These are phyloP conservation scores for Hypena proboscidalis DNA, from an alignment of 2,888 invertebrate genomes.

Conservation along the genomic window DNA sequence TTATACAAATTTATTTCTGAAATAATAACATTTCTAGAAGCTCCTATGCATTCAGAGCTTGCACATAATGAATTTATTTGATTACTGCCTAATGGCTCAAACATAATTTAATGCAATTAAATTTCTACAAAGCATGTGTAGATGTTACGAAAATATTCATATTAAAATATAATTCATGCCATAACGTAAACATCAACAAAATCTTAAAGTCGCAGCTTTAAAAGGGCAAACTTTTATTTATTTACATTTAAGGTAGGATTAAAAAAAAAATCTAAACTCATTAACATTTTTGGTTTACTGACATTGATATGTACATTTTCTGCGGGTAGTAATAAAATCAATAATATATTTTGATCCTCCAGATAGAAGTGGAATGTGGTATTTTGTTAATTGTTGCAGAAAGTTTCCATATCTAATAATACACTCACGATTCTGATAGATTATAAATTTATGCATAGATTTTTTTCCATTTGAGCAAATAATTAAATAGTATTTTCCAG, in stretches of 20 bases:
- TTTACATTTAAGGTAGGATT: conserved; percentile 11
- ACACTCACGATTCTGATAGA: conserved; percentile 7
- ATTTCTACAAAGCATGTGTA: conserved; percentile 36
- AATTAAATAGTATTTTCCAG: background rate
- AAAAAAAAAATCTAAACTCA: conserved; percentile 21
- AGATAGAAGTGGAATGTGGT: conserved; percentile 64
- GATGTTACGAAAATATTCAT: conserved; percentile 36
- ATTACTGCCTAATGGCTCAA: conserved; percentile 42
- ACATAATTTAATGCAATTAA: conserved; percentile 28
- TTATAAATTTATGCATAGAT: background rate
- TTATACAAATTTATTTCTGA: conserved; percentile 67
- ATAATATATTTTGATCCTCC: conserved; percentile 34
- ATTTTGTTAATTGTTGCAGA: conserved; percentile 46
- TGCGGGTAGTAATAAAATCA: conserved; percentile 35
- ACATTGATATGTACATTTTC: conserved; percentile 54
- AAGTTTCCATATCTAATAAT: conserved; percentile 35
- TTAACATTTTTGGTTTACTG: conserved; percentile 15
- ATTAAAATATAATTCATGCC: conserved; percentile 19
- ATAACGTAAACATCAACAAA: conserved; percentile 14
- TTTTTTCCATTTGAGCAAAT: conserved; percentile 14
- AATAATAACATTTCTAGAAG: conserved; percentile 68
- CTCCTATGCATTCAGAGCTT: conserved; percentile 59
- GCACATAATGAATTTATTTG: conserved; percentile 48
- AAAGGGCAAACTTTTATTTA: conserved; percentile 6
- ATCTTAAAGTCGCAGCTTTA: background rate